phyloP scores from a whole-genome alignment of 64 coral and sea anemone species.

The Dendronephthya gigantea region DNA sequence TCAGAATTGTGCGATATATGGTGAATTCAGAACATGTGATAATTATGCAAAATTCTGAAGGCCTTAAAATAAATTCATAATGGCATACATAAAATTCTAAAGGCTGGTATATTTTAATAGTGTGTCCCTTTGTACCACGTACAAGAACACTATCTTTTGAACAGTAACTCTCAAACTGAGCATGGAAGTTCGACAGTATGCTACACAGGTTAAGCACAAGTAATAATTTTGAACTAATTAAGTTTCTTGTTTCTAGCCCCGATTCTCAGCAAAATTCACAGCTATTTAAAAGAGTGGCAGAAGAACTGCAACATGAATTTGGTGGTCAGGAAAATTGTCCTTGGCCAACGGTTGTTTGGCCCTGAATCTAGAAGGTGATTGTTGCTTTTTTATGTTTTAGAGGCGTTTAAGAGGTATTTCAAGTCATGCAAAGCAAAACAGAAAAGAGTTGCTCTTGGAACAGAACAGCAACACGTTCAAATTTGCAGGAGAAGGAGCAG shows the following conservation, averaged over 20 bases:
- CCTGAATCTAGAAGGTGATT: not conserved
- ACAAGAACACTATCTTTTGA: too few relatives aligned
- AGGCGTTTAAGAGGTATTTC: not conserved
- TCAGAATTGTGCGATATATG: too few relatives aligned
- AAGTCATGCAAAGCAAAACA: not conserved
- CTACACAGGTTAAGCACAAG: too few relatives aligned
- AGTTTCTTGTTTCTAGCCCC: not conserved
- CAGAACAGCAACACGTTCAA: not conserved
- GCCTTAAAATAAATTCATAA: too few relatives aligned
- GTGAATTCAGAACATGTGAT: too few relatives aligned
- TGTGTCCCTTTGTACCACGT: too few relatives aligned
- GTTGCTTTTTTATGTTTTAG: not conserved
- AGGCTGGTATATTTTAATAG: too few relatives aligned
- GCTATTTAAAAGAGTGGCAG: not conserved
- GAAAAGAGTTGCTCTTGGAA: not conserved
- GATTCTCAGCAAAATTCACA: not conserved
- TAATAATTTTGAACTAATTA: too few relatives aligned
- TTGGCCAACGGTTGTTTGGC: not conserved
- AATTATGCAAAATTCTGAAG: too few relatives aligned
- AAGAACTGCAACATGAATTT: not conserved
- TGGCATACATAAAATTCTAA: too few relatives aligned
- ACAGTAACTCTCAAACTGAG: too few relatives aligned
- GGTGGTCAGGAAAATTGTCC: not conserved
- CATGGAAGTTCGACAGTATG: not conserved
- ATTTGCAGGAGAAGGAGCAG: not conserved